A percentile compares a stretch with the other conserved stretches of the same genome.
Conservation (phyloP, 2,797 vertebrate species). For the Neostethus bicornis region DNA sequence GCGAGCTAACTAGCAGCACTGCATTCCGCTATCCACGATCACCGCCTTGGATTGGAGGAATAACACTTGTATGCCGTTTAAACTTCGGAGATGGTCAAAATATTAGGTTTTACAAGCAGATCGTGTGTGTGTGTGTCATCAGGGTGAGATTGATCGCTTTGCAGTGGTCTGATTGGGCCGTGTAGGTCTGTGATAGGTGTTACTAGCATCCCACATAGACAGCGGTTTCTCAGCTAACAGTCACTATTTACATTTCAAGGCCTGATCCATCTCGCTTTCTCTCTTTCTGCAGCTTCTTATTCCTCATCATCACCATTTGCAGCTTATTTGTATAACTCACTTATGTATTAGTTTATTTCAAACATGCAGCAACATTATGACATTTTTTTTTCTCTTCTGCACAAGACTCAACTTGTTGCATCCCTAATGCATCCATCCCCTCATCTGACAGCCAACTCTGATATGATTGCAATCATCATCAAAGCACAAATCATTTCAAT, state of each 20-base stretch:
- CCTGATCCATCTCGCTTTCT: too few species aligned
- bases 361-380: background rate
- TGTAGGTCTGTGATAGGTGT: slow-evolving; percentile 58
- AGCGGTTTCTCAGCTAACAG: slow-evolving; percentile 60
- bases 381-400: slow-evolving; percentile 4
- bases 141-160: slow-evolving; percentile 9
- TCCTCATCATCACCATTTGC: slow-evolving; percentile 7
- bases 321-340: background rate
- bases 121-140: background rate
- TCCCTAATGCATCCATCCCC: slow-evolving; percentile 20
- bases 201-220: slow-evolving; percentile 65
- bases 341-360: background rate
- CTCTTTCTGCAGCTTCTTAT: slow-evolving; percentile 21
- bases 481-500: background rate
- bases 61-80: background rate
- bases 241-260: slow-evolving; percentile 51
- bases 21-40: slow-evolving; percentile 67
- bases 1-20: slow-evolving; percentile 41
- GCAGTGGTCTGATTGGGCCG: slow-evolving; percentile 53
- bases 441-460: slow-evolving; percentile 2
- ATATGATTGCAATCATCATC: slow-evolving; percentile 2
- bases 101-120: background rate
- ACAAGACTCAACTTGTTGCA: slow-evolving; percentile 60
- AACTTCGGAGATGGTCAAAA: background rate
- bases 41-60: slow-evolving; percentile 18